Evolutionary conservation across 2,113 vertebrate species (phyloP).

Genomic region (Lycocorax pyrrhopterus): DNA sequence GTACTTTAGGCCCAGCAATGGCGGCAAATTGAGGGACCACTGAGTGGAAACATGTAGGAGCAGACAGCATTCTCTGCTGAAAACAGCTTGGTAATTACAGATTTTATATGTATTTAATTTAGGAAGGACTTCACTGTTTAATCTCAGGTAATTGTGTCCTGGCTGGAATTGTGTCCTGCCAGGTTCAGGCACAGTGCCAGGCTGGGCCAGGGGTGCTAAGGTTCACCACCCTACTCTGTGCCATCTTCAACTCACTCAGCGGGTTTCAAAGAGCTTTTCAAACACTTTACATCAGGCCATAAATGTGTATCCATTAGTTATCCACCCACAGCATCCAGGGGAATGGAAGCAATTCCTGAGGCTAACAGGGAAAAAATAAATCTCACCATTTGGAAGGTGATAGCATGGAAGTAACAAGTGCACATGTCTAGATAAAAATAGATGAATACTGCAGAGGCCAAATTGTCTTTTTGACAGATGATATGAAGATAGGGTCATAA

Average conservation of each 20-base stretch:
- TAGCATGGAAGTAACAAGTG: not conserved
- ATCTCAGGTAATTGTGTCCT: not conserved
- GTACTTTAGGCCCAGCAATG: not conserved
- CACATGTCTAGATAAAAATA: not conserved
- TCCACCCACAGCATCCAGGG: not conserved
- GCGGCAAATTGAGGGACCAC: not conserved
- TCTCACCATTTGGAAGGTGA: not conserved
- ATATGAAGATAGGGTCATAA: not conserved
- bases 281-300: not conserved
- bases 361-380: not conserved
- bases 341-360: not conserved
- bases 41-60: not conserved
- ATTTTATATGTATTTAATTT: not conserved
- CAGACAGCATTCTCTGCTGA: not conserved
- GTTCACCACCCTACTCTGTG: not conserved
- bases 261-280: not conserved
- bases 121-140: not conserved
- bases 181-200: not conserved
- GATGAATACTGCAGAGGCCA: not conserved
- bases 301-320: not conserved
- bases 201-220: not conserved
- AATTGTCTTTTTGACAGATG: not conserved
- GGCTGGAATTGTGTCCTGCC: not conserved
- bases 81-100: not conserved
- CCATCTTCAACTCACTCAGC: not conserved